These are phyloP conservation scores for Allygus modestus DNA, from an alignment of 2,888 invertebrate genomes.

Conservation along the genomic window DNA sequence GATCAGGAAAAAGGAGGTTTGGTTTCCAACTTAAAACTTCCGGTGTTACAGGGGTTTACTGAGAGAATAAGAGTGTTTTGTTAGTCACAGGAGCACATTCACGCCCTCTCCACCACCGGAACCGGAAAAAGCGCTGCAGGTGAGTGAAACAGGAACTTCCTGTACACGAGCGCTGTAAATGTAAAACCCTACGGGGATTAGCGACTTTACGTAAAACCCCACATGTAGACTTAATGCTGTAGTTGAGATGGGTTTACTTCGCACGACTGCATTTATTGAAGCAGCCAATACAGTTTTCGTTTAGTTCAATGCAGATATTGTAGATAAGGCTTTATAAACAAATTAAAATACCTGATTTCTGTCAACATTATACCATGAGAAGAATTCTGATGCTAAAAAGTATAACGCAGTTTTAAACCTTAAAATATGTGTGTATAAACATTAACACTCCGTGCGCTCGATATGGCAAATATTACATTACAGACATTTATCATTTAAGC, in stretches of 20 bases:
- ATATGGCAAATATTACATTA: too few species aligned
- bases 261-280: too few species aligned
- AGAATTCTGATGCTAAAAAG: too few species aligned
- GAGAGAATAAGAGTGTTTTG: slow-evolving; percentile 27
- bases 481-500: too few species aligned
- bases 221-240: not conserved
- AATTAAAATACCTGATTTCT: too few species aligned
- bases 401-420: too few species aligned
- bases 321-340: too few species aligned
- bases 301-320: too few species aligned
- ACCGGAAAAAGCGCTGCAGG: slow-evolving; percentile 52
- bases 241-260: not conserved
- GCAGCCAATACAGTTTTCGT: too few species aligned
- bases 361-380: too few species aligned
- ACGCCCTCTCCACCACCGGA: slow-evolving; percentile 28
- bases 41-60: not conserved
- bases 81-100: slow-evolving; percentile 16
- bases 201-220: not conserved
- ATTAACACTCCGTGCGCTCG: too few species aligned
- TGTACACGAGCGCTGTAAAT: slow-evolving; percentile 27
- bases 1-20: not conserved
- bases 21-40: slow-evolving; percentile 9
- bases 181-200: not conserved
- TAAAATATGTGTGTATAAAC: too few species aligned
- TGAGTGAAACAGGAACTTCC: slow-evolving; percentile 55